phyloP scores from a whole-genome alignment of 2,113 vertebrate species.

The Centropristis striata region DNA sequence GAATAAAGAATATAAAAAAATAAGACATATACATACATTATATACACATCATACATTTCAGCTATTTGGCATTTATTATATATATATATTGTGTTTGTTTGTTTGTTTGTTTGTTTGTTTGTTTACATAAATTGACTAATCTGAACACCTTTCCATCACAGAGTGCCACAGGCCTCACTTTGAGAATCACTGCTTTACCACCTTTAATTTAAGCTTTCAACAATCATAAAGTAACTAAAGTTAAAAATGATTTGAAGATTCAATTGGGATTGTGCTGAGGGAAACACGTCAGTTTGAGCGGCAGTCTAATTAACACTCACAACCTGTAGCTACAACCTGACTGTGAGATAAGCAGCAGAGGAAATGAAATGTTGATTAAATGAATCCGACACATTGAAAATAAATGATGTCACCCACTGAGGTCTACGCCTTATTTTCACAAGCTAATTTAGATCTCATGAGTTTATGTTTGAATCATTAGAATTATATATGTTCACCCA shows the following conservation, averaged over 20 bases:
- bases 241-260: neutral
- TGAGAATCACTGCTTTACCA: no score
- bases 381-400: neutral
- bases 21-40: no score
- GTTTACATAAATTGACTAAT: no score
- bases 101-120: no score
- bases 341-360: slow-evolving; percentile 2
- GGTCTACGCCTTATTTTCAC: neutral
- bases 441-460: neutral
- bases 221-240: neutral
- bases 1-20: no score
- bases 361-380: slow-evolving; percentile 13
- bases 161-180: no score
- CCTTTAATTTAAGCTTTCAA: neutral
- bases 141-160: no score
- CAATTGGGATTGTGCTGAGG: neutral
- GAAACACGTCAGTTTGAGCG: slow-evolving; percentile 19
- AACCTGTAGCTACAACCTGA: slow-evolving; percentile 2
- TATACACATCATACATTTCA: no score
- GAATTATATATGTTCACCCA: no score
- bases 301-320: slow-evolving; percentile 39
- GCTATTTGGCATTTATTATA: no score
- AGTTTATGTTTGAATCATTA: neutral
- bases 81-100: no score
- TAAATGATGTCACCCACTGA: neutral